Conservation (phyloP, 2,797 vertebrate species). For the Onychomys leucogaster region DNA sequence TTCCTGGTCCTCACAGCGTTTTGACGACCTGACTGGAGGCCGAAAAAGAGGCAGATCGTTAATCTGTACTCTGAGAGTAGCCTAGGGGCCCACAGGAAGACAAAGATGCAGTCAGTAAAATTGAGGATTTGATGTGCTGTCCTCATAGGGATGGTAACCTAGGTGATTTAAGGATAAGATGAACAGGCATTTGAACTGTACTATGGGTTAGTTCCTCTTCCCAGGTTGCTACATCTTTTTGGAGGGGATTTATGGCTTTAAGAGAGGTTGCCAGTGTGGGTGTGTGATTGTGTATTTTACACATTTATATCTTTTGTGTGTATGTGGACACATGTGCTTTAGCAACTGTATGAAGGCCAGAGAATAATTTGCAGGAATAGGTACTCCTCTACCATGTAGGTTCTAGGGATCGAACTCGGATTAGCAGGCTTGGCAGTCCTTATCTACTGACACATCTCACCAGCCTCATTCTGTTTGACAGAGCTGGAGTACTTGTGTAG, state of each 20-base stretch:
- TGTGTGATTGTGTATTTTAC: neutral
- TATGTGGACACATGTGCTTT: neutral
- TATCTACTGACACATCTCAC: neutral
- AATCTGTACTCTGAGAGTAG: too few species aligned
- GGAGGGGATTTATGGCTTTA: neutral
- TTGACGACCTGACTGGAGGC: too few species aligned
- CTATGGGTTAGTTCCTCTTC: neutral
- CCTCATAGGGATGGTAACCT: neutral
- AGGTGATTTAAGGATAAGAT: neutral
- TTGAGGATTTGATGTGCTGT: neutral
- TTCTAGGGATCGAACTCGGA: neutral
- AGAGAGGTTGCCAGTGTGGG: neutral
- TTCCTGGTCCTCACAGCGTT: neutral
- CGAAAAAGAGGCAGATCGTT: neutral
- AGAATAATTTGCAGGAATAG: neutral
- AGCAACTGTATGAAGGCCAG: too few species aligned
- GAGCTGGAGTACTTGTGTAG: neutral
- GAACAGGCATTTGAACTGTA: neutral
- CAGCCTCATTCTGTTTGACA: neutral
- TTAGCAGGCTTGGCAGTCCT: neutral
- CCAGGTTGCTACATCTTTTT: neutral
- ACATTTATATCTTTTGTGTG: neutral
- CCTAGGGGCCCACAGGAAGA: neutral
- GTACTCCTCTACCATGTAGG: too few species aligned
- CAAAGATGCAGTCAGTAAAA: neutral